Conservation (phyloP, 2,113 vertebrate species). For the Corydoras sp. region DNA sequence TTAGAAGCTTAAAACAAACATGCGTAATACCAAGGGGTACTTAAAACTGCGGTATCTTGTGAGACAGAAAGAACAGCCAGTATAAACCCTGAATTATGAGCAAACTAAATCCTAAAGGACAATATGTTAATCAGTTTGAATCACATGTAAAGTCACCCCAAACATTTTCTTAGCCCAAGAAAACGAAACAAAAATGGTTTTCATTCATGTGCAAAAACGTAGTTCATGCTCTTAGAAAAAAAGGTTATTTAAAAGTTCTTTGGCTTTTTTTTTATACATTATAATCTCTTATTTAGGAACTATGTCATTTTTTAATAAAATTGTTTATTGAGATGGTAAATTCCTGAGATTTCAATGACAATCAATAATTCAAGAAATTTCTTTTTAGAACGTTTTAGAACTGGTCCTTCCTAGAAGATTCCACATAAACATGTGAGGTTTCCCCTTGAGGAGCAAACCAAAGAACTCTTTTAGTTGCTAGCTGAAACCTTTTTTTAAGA, state of each 20-base stretch:
- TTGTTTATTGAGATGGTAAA: too few relatives aligned
- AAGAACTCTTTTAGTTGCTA: not conserved
- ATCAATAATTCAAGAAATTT: not conserved
- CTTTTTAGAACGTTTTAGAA: not conserved
- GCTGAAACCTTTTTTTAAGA: not conserved
- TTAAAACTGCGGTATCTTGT: conserved; percentile 3
- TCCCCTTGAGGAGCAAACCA: not conserved
- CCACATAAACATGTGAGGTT: not conserved
- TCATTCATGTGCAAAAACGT: too few relatives aligned
- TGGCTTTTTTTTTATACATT: too few relatives aligned
- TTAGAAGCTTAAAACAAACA: conserved; percentile 37
- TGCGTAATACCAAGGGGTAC: conserved; percentile 31
- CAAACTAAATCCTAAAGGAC: too few relatives aligned
- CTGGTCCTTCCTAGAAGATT: not conserved
- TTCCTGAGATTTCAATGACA: not conserved
- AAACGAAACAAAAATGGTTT: too few relatives aligned
- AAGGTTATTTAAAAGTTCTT: too few relatives aligned
- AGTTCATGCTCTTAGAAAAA: not conserved
- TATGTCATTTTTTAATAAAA: too few relatives aligned
- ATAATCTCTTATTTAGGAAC: too few relatives aligned
- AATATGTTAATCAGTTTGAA: not conserved
- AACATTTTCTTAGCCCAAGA: not conserved
- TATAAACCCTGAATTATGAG: not conserved
- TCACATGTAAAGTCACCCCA: not conserved
- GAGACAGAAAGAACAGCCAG: conserved; percentile 24